phyloP scores from a whole-genome alignment of 2,797 vertebrate genomes.

The Aulostomus chinensis region DNA sequence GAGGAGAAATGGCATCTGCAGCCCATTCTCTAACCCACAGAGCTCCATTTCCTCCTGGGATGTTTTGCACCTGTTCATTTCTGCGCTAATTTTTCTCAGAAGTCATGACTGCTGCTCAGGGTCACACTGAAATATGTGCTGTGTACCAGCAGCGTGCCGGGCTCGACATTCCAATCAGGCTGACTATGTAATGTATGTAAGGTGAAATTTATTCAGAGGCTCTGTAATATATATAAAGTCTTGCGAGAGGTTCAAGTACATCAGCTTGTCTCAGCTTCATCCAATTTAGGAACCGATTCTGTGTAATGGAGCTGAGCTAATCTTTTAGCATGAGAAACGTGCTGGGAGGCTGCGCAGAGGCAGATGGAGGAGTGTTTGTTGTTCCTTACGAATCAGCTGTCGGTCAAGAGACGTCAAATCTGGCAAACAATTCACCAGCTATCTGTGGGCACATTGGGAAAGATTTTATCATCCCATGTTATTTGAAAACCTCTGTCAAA shows the following conservation, averaged over 20 bases:
- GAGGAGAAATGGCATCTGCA: constrained; percentile 23
- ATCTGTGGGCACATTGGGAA: constrained; percentile 31
- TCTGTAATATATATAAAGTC: constrained; percentile 2
- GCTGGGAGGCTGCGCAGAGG: constrained; percentile 1
- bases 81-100: constrained; percentile 14
- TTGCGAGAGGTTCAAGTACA: constrained; percentile 4
- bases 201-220: constrained; percentile 17
- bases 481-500: constrained; percentile 15
- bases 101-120: constrained; percentile 17
- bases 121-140: constrained; percentile 14
- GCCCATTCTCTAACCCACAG: constrained; percentile 6
- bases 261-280: constrained; percentile 17
- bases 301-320: constrained; percentile 21
- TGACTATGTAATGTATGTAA: constrained; percentile 11
- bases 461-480: constrained; percentile 30
- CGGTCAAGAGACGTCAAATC: constrained; percentile 1
- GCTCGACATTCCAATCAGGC: constrained; percentile 30
- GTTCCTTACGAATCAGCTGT: constrained; percentile 16
- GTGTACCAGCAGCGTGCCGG: neutral
- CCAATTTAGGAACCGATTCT: neutral
- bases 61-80: constrained; percentile 47
- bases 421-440: constrained; percentile 22
- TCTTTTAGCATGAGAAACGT: constrained; percentile 8
- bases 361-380: constrained; percentile 18
- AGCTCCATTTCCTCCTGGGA: constrained; percentile 18